Percentiles rank a stretch among this genome's conserved stretches.
Conservation (phyloP, 23 tunicate species). For the Botrylloides violaceus region DNA sequence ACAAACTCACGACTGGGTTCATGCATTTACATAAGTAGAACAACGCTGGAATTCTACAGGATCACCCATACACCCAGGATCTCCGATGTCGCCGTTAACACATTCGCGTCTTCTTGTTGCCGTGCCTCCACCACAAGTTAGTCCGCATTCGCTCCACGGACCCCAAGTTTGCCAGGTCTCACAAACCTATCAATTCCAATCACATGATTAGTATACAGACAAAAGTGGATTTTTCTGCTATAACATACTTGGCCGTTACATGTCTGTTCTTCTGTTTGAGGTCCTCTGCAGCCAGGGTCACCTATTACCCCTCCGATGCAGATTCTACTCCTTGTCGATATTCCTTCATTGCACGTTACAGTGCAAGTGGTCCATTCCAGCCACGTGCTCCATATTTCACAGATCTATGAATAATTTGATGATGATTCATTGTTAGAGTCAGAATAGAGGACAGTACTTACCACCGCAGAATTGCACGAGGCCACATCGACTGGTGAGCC, state of each 20-base stretch:
- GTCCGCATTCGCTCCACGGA: conserved; percentile 52
- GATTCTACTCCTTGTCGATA: conserved; percentile 30
- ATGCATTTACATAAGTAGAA: neutral
- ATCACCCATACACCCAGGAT: conserved; percentile 40
- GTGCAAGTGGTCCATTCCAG: conserved; percentile 50
- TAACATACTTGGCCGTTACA: neutral
- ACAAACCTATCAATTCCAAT: conserved; percentile 23
- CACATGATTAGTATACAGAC: too few relatives aligned
- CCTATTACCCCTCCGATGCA: conserved; percentile 62
- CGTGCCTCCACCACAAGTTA: conserved; percentile 59
- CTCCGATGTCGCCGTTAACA: conserved; percentile 48
- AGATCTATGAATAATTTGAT: conserved; percentile 27
- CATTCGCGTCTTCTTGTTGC: conserved; percentile 44
- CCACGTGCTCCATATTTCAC: conserved; percentile 63
- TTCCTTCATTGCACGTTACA: conserved; percentile 56
- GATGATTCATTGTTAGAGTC: neutral
- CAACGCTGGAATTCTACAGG: neutral
- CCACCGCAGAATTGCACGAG: conserved; percentile 5
- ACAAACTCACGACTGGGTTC: neutral
- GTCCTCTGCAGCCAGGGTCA: conserved; percentile 40
- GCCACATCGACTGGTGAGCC: conserved; percentile 13
- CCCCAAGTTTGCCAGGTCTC: conserved; percentile 55
- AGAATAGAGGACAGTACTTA: too few relatives aligned
- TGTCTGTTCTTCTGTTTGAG: neutral
- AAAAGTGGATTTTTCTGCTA: neutral